Evolutionary conservation across 2,888 invertebrate genomes (phyloP).

Genomic region (Papilio demoleus): DNA sequence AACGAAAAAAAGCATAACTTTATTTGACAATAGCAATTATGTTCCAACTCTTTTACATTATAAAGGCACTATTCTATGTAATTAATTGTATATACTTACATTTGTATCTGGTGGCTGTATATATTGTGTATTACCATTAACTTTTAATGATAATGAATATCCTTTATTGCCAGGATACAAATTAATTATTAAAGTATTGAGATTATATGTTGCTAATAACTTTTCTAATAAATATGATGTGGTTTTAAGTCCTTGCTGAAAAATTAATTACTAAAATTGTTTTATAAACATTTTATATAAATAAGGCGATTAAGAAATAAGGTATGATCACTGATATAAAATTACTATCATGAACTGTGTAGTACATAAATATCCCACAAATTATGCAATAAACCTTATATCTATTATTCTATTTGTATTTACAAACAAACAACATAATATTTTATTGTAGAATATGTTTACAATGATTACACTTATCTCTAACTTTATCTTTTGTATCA

Average conservation of each 20-base stretch:
- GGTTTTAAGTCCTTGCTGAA: constrained; percentile 84
- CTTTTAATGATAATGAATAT: constrained; percentile 88
- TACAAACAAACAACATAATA: background rate
- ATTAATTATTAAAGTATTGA: constrained; percentile 95
- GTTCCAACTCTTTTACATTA: background rate
- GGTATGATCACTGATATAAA: no score
- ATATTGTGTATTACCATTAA: constrained; percentile 81
- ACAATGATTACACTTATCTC: constrained; percentile 20
- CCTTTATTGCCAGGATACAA: constrained; percentile 96
- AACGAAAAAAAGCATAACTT: no score
- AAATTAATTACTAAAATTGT: no score
- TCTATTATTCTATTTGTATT: background rate
- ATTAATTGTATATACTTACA: constrained; percentile 68
- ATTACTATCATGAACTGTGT: no score
- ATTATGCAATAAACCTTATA: no score
- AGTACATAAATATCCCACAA: no score
- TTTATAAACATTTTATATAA: no score
- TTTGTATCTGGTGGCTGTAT: constrained; percentile 73
- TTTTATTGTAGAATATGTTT: constrained; percentile 3
- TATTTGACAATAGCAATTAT: no score
- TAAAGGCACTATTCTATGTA: background rate
- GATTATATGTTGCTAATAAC: constrained; percentile 91
- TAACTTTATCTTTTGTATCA: constrained; percentile 13
- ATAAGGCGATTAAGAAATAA: no score
- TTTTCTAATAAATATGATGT: constrained; percentile 92